Evolutionary conservation across 2,888 invertebrate species (phyloP).

Genomic region (Scaptomyza caliginosa): DNA sequence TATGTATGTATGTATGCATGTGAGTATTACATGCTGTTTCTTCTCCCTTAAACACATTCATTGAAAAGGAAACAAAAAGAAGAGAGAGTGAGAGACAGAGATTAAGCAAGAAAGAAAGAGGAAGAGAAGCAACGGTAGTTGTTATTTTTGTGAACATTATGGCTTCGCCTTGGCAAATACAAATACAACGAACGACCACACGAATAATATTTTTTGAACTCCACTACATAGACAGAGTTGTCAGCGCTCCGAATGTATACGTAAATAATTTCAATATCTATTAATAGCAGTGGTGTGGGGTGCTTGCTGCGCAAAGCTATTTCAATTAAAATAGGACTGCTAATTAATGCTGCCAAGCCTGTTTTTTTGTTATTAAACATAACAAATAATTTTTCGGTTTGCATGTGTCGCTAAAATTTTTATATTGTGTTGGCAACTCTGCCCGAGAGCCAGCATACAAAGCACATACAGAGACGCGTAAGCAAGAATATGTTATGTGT

Average conservation of each 20-base stretch:
- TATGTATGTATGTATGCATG: too few species aligned
- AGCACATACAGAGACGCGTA: conserved; percentile 37
- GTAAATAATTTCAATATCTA: conserved; percentile 10
- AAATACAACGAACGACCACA: conserved; percentile 33
- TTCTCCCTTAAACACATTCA: conserved; percentile 27
- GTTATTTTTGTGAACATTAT: conserved; percentile 70
- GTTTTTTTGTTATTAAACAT: conserved; percentile 39
- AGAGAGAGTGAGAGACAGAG: conserved; percentile 21
- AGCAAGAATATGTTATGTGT: conserved; percentile 8
- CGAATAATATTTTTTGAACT: conserved; percentile 74
- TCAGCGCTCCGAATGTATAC: conserved; percentile 30
- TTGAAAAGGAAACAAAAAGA: conserved; percentile 40
- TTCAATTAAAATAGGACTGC: conserved; percentile 44
- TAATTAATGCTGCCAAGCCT: conserved; percentile 48
- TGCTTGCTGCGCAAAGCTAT: conserved; percentile 30
- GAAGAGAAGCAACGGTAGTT: conserved; percentile 62
- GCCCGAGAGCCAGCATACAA: conserved; percentile 60
- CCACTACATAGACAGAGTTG: conserved; percentile 72
- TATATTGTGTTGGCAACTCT: conserved; percentile 66
- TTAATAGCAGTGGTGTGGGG: conserved; percentile 36
- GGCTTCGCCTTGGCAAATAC: conserved; percentile 67
- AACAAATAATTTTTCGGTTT: conserved; percentile 47
- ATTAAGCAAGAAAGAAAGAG: conserved; percentile 22
- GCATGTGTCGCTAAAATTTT: conserved; percentile 38
- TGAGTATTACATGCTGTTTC: conserved; percentile 43